phyloP scores from a whole-genome alignment of 2,888 invertebrate species.

The Lasioglossum oenotherae region DNA sequence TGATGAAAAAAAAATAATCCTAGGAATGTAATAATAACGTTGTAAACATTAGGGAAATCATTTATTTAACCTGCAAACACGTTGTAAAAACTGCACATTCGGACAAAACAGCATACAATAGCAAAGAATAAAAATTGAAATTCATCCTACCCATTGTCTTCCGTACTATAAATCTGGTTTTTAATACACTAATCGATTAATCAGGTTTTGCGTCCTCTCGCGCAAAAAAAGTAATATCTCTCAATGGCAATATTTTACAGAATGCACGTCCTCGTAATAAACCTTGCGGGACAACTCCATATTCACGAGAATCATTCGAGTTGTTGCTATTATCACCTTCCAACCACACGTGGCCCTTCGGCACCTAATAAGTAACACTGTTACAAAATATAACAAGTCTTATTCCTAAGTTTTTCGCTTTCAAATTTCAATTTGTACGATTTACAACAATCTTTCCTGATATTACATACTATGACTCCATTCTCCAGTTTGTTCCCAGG shows the following conservation, averaged over 20 bases:
- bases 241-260: slow-evolving; percentile 91
- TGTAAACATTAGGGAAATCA: background rate
- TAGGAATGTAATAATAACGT: background rate
- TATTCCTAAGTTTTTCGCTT: background rate
- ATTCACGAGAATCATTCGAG: slow-evolving; percentile 94
- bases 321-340: slow-evolving; percentile 95
- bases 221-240: slow-evolving; percentile 78
- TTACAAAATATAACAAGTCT: background rate
- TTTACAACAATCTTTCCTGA: background rate
- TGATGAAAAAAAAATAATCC: background rate
- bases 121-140: background rate
- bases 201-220: slow-evolving; percentile 37
- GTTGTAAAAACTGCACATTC: background rate
- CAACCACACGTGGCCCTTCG: slow-evolving; percentile 95
- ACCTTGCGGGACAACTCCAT: slow-evolving; percentile 95
- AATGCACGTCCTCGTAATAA: slow-evolving; percentile 92
- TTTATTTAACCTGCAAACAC: background rate
- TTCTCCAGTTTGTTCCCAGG: slow-evolving; percentile 89
- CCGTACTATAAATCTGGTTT: background rate
- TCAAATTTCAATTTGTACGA: background rate
- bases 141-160: slow-evolving; percentile 12
- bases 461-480: slow-evolving; percentile 68
- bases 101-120: background rate
- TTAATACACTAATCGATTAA: background rate
- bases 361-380: slow-evolving; percentile 85